These are phyloP conservation scores for Hormiphora californensis DNA, from an alignment of 37 sponge, comb jelly and placozoan species.

Conservation along the genomic window DNA sequence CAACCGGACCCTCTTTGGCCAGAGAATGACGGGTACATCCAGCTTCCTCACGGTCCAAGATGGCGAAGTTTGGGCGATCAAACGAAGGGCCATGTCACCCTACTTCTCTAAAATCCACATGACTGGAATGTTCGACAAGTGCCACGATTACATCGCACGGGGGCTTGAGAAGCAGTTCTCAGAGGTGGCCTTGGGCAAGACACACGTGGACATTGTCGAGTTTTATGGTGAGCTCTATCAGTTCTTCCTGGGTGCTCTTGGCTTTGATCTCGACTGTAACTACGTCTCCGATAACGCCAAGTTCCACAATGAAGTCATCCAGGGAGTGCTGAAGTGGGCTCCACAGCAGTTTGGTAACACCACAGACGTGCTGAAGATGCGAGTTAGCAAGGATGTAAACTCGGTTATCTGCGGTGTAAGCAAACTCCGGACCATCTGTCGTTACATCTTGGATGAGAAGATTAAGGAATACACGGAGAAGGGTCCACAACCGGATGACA, in stretches of 20 bases:
- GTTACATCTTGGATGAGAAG: background rate
- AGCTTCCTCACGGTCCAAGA: background rate
- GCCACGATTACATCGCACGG: background rate
- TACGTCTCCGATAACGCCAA: background rate
- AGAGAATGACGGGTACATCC: background rate
- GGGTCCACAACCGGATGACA: background rate
- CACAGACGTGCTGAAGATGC: background rate
- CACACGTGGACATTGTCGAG: background rate
- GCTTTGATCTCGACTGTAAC: background rate
- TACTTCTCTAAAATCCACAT: conserved; percentile 1
- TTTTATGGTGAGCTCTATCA: background rate
- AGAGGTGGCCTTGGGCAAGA: background rate
- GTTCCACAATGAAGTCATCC: conserved; percentile 7
- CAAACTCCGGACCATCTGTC: conserved; percentile 11
- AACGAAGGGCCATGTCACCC: background rate
- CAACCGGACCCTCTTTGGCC: background rate
- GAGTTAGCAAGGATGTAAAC: conserved; percentile 8
- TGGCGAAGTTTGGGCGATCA: background rate
- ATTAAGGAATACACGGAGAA: background rate
- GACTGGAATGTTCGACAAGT: background rate
- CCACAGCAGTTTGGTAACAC: background rate
- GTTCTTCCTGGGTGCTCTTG: conserved; percentile 18
- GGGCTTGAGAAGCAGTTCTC: background rate
- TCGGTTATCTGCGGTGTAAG: background rate
- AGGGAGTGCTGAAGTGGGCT: background rate